A percentile compares a stretch with the other conserved stretches of the same genome.
phyloP scores from a whole-genome alignment of 92 coral and sea anemone genomes.

The Palythoa caribaeorum region DNA sequence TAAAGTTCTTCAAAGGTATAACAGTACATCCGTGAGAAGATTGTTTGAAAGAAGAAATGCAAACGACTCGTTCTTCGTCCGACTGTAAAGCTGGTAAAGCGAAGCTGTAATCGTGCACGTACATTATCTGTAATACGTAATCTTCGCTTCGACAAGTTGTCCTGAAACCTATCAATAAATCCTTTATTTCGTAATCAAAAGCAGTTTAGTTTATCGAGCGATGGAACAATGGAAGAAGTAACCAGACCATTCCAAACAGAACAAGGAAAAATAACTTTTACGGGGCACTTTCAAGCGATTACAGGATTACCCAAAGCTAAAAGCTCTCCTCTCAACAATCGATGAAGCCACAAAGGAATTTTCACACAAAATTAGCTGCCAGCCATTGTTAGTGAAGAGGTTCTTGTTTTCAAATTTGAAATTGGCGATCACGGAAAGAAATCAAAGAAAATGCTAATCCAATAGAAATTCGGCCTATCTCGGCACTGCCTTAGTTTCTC shows the following conservation, averaged over 20 bases:
- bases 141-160: slow-evolving; percentile 2
- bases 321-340: slow-evolving; percentile 31
- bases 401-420: slow-evolving; percentile 26
- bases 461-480: slow-evolving; percentile 17
- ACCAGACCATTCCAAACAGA: slow-evolving; percentile 18
- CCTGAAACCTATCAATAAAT: slow-evolving; percentile 33
- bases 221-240: slow-evolving; percentile 10
- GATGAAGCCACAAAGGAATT: slow-evolving; percentile 38
- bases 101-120: neutral
- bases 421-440: slow-evolving; percentile 46
- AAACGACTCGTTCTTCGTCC: neutral
- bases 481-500: slow-evolving; percentile 30
- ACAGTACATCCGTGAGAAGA: neutral
- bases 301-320: slow-evolving; percentile 37
- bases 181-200: slow-evolving; percentile 41
- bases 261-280: slow-evolving; percentile 12
- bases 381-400: slow-evolving; percentile 22
- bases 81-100: neutral
- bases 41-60: slow-evolving; percentile 10
- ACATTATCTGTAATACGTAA: neutral
- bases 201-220: slow-evolving; percentile 34
- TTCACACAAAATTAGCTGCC: slow-evolving; percentile 41
- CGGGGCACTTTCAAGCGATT: slow-evolving; percentile 12
- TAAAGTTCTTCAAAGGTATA: slow-evolving; percentile 31
- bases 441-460: slow-evolving; percentile 43